These are phyloP conservation scores for Drosophila lacertosa DNA, from an alignment of 1,140 invertebrate species.

Conservation along the genomic window DNA sequence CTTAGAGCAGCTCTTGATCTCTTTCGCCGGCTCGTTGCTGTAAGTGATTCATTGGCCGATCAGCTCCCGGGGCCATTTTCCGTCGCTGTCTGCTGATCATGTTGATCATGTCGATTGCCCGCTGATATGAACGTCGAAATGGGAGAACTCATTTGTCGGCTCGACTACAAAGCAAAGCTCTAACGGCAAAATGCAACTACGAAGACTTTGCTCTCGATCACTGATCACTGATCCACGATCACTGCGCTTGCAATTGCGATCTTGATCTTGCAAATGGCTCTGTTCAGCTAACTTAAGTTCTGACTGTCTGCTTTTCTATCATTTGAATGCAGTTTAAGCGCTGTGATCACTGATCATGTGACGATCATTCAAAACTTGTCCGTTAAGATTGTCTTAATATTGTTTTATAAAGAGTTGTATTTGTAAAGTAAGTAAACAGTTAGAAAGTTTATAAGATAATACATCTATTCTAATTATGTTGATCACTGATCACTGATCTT, in stretches of 20 bases:
- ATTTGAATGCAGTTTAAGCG: constrained; percentile 13
- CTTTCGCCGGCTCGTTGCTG: constrained; percentile 28
- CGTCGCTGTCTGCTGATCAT: constrained; percentile 32
- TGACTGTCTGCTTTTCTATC: not conserved
- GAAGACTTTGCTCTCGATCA: constrained; percentile 19
- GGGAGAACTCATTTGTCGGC: constrained; percentile 69
- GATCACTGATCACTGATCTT: too few relatives aligned
- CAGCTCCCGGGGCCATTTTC: constrained; percentile 43
- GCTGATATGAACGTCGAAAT: constrained; percentile 68
- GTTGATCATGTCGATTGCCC: constrained; percentile 66
- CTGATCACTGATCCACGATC: constrained; percentile 39
- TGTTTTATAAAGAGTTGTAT: too few relatives aligned
- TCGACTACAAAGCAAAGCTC: constrained; percentile 69
- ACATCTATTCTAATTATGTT: too few relatives aligned
- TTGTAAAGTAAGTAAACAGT: too few relatives aligned
- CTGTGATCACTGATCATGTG: not conserved
- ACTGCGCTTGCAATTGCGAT: constrained; percentile 21
- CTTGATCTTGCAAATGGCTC: constrained; percentile 46
- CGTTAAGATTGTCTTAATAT: too few relatives aligned
- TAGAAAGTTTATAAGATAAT: too few relatives aligned
- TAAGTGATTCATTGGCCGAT: constrained; percentile 67
- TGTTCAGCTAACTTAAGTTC: not conserved
- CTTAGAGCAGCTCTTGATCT: constrained; percentile 3
- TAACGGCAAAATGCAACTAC: constrained; percentile 72
- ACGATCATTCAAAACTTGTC: not conserved